These are phyloP conservation scores for Trichomycterus rosablanca DNA, from an alignment of 2,113 vertebrate species.

Conservation along the genomic window DNA sequence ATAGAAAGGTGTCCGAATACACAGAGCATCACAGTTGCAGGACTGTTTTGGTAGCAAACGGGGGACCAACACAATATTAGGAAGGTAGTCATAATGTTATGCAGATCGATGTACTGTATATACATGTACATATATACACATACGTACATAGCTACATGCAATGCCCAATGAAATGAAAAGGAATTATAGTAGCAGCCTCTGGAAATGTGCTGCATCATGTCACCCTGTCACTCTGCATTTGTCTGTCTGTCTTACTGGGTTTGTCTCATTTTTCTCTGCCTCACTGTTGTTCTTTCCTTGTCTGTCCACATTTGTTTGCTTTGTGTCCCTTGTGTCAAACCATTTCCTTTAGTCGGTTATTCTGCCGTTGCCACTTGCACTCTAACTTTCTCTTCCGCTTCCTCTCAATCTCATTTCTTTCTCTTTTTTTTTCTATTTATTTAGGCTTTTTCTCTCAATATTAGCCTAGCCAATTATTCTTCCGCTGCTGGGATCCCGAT, in stretches of 20 bases:
- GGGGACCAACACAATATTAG: too few relatives aligned
- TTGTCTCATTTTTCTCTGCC: neutral
- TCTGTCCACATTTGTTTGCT: neutral
- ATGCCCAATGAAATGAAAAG: too few relatives aligned
- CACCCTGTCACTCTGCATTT: neutral
- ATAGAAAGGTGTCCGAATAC: too few relatives aligned
- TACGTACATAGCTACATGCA: too few relatives aligned
- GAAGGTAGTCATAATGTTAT: too few relatives aligned
- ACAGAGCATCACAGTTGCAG: too few relatives aligned
- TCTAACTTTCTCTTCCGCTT: neutral
- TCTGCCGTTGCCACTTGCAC: neutral
- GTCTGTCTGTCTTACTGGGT: neutral
- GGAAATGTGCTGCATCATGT: conserved; percentile 29
- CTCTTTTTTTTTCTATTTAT: neutral
- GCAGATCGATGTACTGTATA: too few relatives aligned
- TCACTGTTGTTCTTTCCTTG: neutral
- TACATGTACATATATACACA: too few relatives aligned
- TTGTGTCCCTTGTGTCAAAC: neutral
- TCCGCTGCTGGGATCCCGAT: too few relatives aligned
- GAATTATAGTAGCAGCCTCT: neutral
- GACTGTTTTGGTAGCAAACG: too few relatives aligned
- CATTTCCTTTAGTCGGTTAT: too few relatives aligned
- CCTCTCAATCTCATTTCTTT: conserved; percentile 11
- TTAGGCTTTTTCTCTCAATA: neutral
- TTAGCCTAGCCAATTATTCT: too few relatives aligned